Percentiles rank a stretch among this genome's conserved stretches.
phyloP scores from a whole-genome alignment of 2,797 vertebrate genomes.

The Monodelphis domestica region DNA sequence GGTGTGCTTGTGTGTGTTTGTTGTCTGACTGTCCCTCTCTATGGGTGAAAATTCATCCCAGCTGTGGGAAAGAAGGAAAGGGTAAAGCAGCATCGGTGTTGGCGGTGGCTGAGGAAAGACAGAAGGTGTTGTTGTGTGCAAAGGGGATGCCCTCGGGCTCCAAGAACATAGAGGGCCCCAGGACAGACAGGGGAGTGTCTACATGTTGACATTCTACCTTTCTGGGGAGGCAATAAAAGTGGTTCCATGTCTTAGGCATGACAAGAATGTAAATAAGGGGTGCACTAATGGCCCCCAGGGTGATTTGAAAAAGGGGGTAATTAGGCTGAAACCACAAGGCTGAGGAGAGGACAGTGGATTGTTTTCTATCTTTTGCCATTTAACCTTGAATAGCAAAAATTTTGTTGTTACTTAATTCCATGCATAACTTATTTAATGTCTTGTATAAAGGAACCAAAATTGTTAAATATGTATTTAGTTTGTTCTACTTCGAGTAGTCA shows the following conservation, averaged over 20 bases:
- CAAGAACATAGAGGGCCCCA: not conserved
- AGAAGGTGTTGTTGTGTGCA: constrained; percentile 43
- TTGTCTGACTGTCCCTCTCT: constrained; percentile 14
- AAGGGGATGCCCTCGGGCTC: constrained; percentile 14
- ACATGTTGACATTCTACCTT: constrained; percentile 54
- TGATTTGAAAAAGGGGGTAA: constrained; percentile 65
- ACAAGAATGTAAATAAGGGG: constrained; percentile 79
- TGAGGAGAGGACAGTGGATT: constrained; percentile 67
- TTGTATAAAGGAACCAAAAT: constrained; percentile 87
- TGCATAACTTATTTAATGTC: constrained; percentile 89
- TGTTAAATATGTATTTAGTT: constrained; percentile 89
- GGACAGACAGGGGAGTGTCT: not conserved
- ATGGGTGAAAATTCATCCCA: constrained; percentile 36
- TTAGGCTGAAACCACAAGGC: constrained; percentile 78
- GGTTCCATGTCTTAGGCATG: constrained; percentile 48
- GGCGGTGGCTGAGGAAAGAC: not conserved
- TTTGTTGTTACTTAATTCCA: constrained; percentile 84
- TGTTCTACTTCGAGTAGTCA: constrained; percentile 88
- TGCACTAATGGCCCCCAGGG: constrained; percentile 72
- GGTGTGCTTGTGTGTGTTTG: constrained; percentile 45
- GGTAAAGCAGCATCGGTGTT: constrained; percentile 46
- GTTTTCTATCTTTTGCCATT: constrained; percentile 81
- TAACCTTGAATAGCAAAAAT: constrained; percentile 81
- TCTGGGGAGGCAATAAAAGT: constrained; percentile 47
- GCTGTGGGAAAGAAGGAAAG: not conserved